Conservation (phyloP, 2,797 vertebrate genomes). For the Eupleurogrammus muticus region DNA sequence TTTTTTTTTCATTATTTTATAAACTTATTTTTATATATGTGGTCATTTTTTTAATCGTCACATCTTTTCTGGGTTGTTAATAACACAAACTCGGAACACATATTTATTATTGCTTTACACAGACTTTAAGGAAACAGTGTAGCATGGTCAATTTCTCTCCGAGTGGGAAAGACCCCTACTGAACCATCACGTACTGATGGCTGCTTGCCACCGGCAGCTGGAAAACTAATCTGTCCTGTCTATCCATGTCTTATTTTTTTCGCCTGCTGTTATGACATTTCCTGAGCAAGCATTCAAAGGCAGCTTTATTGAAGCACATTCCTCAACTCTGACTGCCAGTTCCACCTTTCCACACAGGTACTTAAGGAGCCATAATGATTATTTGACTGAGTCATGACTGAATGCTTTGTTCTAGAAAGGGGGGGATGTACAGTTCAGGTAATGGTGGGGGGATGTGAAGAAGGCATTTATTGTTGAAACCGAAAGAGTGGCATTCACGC, state of each 20-base stretch:
- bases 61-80: too few species aligned
- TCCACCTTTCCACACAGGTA: slow-evolving; percentile 76
- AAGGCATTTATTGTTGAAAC: slow-evolving; percentile 71
- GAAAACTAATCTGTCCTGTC: slow-evolving; percentile 70
- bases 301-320: slow-evolving; percentile 80
- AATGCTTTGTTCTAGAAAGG: slow-evolving; percentile 76
- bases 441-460: slow-evolving; percentile 52
- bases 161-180: slow-evolving; percentile 56
- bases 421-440: slow-evolving; percentile 70
- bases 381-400: slow-evolving; percentile 80
- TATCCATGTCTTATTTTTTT: slow-evolving; percentile 54
- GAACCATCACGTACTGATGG: slow-evolving; percentile 64
- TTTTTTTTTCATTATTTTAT: too few species aligned
- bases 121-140: slow-evolving; percentile 30
- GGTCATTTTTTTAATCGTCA: too few species aligned
- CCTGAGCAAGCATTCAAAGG: slow-evolving; percentile 74
- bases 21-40: too few species aligned
- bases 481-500: slow-evolving; percentile 40
- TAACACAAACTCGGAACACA: too few species aligned
- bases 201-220: slow-evolving; percentile 68
- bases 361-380: slow-evolving; percentile 78
- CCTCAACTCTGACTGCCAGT: slow-evolving; percentile 72
- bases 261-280: slow-evolving; percentile 75
- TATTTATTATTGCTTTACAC: too few species aligned
- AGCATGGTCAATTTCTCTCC: slow-evolving; percentile 43